Base-by-base conservation (phyloP, 2,113 vertebrate species). In the Nanorana parkeri region DNA sequence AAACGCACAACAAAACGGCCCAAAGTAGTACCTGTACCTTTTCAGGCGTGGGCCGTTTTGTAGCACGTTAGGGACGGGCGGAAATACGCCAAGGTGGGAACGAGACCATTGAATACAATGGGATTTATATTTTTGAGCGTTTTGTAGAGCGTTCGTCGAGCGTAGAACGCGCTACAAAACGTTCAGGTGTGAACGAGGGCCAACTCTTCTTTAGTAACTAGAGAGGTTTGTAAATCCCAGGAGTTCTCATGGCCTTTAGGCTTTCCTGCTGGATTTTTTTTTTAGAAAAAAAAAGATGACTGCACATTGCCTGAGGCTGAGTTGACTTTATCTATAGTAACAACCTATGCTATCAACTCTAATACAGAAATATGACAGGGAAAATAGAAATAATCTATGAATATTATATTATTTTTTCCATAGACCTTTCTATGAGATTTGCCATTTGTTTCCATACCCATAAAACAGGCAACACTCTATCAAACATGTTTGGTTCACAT, bases 401-500 rank as follows among this genome's bases (percentile, higher is more conserved):
- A 69, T 68, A 85, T 80, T 83, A 55, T 17, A 19, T 81, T 71
- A 83, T 78, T 74, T 85, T 32, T 72, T 28, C 41, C 29, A 32
- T 61, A 81, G 68, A 36, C 51, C n/a, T 81, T 64, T 21, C 64
- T 69, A 61, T 58, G 51, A 21, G 29, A n/a, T 66, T 68, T 78
- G n/a, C 47, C 65, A 36, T 69, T 21, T 52, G 19, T 51, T 36
- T 51, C 24, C 17, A 2, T 23, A 36, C 72, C n/a, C 5, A 41
- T 20, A 29, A 61, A 72, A 28, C 8, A 52, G 36, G 21, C 64
- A 58, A 81, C 58, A 54, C 21, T 71, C 67, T 69, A 80, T 51
- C 32, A 60, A 15, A 52, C n/a, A n/a, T 63, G 36, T 28, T 60
- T 61, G 21, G 64, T 64, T 80, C 64, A 28, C 56, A 71, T 52